Percentiles rank a stretch among this genome's conserved stretches.
Evolutionary conservation across 92 coral and sea anemone genomes (phyloP).

Genomic region (Anthopleura xanthogrammica): DNA sequence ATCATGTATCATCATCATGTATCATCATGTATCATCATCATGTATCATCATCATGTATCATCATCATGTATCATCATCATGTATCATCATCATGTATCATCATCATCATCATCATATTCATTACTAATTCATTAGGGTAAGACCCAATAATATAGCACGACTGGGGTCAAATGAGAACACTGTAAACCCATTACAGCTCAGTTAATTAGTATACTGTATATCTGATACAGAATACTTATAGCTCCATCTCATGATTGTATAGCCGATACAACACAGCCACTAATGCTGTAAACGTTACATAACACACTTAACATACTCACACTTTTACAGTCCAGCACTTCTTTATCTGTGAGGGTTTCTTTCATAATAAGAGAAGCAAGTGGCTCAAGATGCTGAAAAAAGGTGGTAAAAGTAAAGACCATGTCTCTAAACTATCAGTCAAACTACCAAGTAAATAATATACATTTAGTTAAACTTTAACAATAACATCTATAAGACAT

Average conservation of each 20-base stretch:
- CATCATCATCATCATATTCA: not conserved
- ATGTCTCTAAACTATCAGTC: not conserved
- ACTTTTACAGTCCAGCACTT: slow-evolving; percentile 80
- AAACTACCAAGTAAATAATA: not conserved
- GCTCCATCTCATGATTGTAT: too few species aligned
- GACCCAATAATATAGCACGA: too few species aligned
- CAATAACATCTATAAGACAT: too few species aligned
- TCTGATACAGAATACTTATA: too few species aligned
- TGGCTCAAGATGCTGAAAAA: slow-evolving; percentile 74
- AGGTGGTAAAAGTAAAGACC: not conserved
- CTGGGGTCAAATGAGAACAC: too few species aligned
- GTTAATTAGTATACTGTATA: too few species aligned
- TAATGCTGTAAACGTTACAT: too few species aligned
- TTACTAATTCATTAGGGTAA: too few species aligned
- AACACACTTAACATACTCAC: slow-evolving; percentile 39
- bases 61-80: not conserved
- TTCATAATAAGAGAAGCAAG: slow-evolving; percentile 75
- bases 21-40: not conserved
- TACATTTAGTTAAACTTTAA: too few species aligned
- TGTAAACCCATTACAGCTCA: too few species aligned
- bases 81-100: not conserved
- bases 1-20: not conserved
- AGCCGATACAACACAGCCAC: too few species aligned
- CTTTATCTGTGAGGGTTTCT: slow-evolving; percentile 82
- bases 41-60: not conserved